phyloP scores from a whole-genome alignment of 2,113 vertebrate genomes.

The Meles meles region DNA sequence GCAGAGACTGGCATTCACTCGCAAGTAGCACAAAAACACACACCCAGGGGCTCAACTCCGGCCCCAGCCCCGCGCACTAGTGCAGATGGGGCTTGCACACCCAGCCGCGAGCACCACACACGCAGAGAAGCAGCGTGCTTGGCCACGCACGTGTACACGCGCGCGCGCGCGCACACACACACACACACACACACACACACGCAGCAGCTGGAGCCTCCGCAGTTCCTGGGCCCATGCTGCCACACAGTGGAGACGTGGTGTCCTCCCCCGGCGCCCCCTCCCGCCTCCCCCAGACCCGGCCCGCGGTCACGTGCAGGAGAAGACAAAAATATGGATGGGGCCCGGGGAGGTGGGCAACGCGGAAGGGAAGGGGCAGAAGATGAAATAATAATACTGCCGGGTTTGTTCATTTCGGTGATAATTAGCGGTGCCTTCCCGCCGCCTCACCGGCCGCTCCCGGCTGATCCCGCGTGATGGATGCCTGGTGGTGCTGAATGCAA shows the following conservation, averaged over 20 bases:
- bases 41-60: background rate
- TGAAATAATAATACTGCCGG: constrained; percentile 77
- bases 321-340: constrained; percentile 32
- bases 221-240: constrained; percentile 90
- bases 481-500: constrained; percentile 93
- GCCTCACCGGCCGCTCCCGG: constrained; percentile 90
- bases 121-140: background rate
- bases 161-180: fast-evolving
- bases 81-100: background rate
- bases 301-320: constrained; percentile 49
- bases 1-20: background rate
- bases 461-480: constrained; percentile 97
- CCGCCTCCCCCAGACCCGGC: background rate
- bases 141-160: fast-evolving
- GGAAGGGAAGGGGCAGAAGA: constrained; percentile 64
- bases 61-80: background rate
- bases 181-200: background rate
- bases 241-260: constrained; percentile 86
- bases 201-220: background rate
- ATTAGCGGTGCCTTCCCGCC: constrained; percentile 87
- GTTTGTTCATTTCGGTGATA: constrained; percentile 84
- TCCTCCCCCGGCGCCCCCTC: background rate
- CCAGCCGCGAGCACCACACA: background rate
- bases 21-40: background rate
- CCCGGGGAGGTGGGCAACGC: background rate